Evolutionary conservation across 92 coral and sea anemone genomes (phyloP), one percentile per base, ranked within the genome.

Genomic region (Desmophyllum pertusum): DNA sequence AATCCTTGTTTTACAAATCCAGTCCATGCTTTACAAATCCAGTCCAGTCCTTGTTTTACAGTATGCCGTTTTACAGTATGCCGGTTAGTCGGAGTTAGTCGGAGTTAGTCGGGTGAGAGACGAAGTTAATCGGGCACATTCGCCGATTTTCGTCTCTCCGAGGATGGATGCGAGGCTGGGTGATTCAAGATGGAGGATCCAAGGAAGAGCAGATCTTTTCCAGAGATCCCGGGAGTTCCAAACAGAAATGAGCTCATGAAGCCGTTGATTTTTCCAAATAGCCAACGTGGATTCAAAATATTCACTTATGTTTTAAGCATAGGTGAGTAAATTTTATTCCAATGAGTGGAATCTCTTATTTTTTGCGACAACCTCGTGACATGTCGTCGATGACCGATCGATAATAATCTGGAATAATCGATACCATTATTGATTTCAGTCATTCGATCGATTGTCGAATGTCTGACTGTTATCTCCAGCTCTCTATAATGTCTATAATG

Each of bases 221-320:
- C 62, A 51, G 82, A 89, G 42, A 90, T 88, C 2, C 83, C 90
- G 14, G 98, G 93, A 73, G 88, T 81, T 70, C 89, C 93, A 51
- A 87, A 88, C 59, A 84, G 86, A 84, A 88, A 45, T 18, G 95
- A 92, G 83, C 95, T 94, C 2, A 70, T 94, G 82, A 89, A 85
- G 59, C 98, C 98, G 14, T 81, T 94, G 30, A 94, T 94, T 37
- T 94, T 94, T 23, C 98, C 98, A 52, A 94, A 94, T 30, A 91
- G 85, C 53, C 95, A 94, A 38, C 88, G 98, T 25, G 95, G 85
- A 30, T 94, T 94, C 77, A 94, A 84, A 75, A 68, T 94, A 39
- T 89, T 94, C 42, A 94, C 88, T 80, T 89, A 88, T 21, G 83
- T 88, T 10, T 75, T 87, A 83, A 90, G 92, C 23, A 53, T 90